phyloP scores from a whole-genome alignment of 2,113 vertebrate genomes.

The Marmota monax region DNA sequence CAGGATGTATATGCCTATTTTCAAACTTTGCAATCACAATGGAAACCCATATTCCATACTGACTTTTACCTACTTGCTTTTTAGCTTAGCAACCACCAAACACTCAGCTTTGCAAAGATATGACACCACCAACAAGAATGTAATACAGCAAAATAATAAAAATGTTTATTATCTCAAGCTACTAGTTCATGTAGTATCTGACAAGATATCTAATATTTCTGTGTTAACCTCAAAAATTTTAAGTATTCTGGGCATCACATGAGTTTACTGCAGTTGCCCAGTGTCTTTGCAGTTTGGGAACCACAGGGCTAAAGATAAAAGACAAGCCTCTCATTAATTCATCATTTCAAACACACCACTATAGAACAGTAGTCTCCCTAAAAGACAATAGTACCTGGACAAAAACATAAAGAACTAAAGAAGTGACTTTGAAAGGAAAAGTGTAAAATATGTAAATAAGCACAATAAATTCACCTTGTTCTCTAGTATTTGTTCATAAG shows the following conservation, averaged over 20 bases:
- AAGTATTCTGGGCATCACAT: not conserved
- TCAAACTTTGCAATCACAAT: not conserved
- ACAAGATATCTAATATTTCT: not conserved
- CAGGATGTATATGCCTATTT: not conserved
- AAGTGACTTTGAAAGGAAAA: slow-evolving; percentile 10
- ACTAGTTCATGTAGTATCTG: not conserved
- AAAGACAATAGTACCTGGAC: not conserved
- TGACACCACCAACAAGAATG: slow-evolving; percentile 24
- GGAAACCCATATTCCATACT: not conserved
- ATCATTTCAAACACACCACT: not conserved
- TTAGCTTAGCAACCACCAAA: slow-evolving; percentile 1
- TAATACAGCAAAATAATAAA: not conserved
- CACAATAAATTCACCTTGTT: not conserved
- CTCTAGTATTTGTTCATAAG: not conserved
- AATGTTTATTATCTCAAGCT: slow-evolving; percentile 42
- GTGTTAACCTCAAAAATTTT: slow-evolving; percentile 18
- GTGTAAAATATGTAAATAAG: slow-evolving; percentile 14
- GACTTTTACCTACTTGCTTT: slow-evolving; percentile 26
- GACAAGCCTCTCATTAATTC: not conserved
- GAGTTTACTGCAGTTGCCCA: not conserved
- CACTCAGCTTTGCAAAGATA: slow-evolving; percentile 43
- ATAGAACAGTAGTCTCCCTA: not conserved
- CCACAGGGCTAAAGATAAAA: not conserved
- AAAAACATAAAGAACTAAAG: not conserved
- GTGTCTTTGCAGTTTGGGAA: not conserved